A percentile compares a stretch with the other conserved stretches of the same genome.
Conservation (phyloP, 2,113 vertebrate species). For the Thamnaconus septentrionalis region DNA sequence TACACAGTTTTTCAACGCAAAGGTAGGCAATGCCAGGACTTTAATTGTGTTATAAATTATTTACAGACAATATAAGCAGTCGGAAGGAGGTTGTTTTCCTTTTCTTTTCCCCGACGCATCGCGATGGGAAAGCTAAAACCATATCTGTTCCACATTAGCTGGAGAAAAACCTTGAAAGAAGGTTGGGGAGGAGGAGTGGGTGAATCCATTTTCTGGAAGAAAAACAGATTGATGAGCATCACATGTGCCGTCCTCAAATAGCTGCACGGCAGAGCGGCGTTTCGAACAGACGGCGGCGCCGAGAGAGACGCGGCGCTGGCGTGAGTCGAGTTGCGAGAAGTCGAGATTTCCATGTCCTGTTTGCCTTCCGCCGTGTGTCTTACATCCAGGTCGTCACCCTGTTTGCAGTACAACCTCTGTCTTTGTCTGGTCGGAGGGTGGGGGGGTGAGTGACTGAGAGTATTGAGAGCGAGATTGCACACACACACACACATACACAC, state of each 20-base stretch:
- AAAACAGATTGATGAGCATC: no score
- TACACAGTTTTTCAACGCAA: conserved; percentile 63
- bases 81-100: neutral
- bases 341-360: conserved; percentile 83
- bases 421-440: conserved; percentile 73
- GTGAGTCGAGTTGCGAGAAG: conserved; percentile 61
- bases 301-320: conserved; percentile 60
- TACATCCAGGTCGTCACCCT: conserved; percentile 80
- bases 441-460: conserved; percentile 29
- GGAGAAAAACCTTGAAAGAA: no score
- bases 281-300: neutral
- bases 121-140: no score
- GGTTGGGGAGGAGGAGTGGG: no score
- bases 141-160: no score
- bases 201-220: no score
- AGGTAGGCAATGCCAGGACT: conserved; percentile 63
- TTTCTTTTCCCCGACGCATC: no score
- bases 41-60: conserved; percentile 71
- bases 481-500: conserved; percentile 20
- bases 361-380: conserved; percentile 79
- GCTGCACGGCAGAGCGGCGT: no score
- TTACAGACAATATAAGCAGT: conserved; percentile 53
- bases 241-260: no score
- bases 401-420: conserved; percentile 79
- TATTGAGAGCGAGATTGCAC: conserved; percentile 33